Evolutionary conservation across 2,888 invertebrate genomes (phyloP).

Genomic region (Oxytorus armatus): DNA sequence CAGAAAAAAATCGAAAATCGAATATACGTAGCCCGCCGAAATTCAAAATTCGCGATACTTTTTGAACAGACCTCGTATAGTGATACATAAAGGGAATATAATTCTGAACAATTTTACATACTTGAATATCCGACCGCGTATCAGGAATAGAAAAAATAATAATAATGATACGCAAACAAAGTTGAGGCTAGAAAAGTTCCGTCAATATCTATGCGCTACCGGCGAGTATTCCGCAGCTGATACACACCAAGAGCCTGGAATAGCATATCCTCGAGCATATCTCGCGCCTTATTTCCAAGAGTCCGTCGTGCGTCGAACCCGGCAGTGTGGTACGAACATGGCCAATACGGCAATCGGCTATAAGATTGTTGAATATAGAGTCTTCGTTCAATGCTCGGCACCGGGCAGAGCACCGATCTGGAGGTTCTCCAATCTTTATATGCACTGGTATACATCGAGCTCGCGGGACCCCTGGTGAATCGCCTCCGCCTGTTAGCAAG

Average conservation of each 20-base stretch:
- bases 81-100: background rate
- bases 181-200: background rate
- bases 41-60: too few species aligned
- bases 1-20: too few species aligned
- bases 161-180: background rate
- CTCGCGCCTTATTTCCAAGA: slow-evolving; percentile 24
- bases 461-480: slow-evolving; percentile 34
- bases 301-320: slow-evolving; percentile 75
- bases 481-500: slow-evolving; percentile 38
- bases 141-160: background rate
- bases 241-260: slow-evolving; percentile 18
- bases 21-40: too few species aligned
- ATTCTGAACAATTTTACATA: background rate
- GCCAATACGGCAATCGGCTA: slow-evolving; percentile 73
- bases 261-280: slow-evolving; percentile 47
- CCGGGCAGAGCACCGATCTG: slow-evolving; percentile 59
- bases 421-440: slow-evolving; percentile 55
- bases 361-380: slow-evolving; percentile 78
- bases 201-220: slow-evolving; percentile 13
- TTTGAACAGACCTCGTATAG: background rate
- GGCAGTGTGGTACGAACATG: slow-evolving; percentile 71
- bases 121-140: background rate
- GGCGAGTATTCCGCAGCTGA: slow-evolving; percentile 15
- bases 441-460: slow-evolving; percentile 57
- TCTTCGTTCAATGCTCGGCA: slow-evolving; percentile 70